Conservation (phyloP, 2,888 invertebrate genomes). For the Apoda limacodes region DNA sequence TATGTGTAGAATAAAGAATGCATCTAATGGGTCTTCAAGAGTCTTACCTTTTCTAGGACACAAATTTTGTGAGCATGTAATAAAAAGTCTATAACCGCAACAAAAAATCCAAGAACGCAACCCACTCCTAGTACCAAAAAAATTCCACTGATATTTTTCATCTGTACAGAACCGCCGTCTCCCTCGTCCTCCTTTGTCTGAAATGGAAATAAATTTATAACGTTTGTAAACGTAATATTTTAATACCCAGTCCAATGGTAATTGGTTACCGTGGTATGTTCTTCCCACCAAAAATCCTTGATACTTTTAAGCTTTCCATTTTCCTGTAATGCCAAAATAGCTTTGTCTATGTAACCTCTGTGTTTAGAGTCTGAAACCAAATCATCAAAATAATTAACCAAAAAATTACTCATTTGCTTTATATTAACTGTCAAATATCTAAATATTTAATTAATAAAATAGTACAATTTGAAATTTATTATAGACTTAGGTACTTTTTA, state of each 20-base stretch:
- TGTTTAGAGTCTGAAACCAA: constrained; percentile 76
- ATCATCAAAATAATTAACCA: too few species aligned
- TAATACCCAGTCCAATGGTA: too few species aligned
- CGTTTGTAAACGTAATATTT: too few species aligned
- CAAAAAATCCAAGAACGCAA: constrained; percentile 74
- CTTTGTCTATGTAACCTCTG: constrained; percentile 80
- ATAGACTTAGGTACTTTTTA: too few species aligned
- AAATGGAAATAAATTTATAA: constrained; percentile 11
- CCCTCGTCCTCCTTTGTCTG: constrained; percentile 31
- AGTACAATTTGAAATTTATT: too few species aligned
- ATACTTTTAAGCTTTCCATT: constrained; percentile 79
- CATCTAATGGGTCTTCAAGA: too few species aligned
- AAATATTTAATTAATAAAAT: too few species aligned
- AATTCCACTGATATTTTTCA: constrained; percentile 92
- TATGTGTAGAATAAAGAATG: too few species aligned
- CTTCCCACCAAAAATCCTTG: constrained; percentile 93
- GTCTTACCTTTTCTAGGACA: constrained; percentile 77
- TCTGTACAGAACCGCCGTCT: constrained; percentile 73
- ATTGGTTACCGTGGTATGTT: too few species aligned
- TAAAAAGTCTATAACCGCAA: constrained; percentile 86
- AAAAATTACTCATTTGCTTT: too few species aligned
- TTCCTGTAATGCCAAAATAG: constrained; percentile 90
- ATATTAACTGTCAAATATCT: too few species aligned
- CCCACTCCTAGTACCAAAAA: constrained; percentile 87
- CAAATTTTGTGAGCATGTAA: constrained; percentile 85